These are phyloP conservation scores for Lontra canadensis DNA, from an alignment of 2,113 vertebrate species.

Conservation along the genomic window DNA sequence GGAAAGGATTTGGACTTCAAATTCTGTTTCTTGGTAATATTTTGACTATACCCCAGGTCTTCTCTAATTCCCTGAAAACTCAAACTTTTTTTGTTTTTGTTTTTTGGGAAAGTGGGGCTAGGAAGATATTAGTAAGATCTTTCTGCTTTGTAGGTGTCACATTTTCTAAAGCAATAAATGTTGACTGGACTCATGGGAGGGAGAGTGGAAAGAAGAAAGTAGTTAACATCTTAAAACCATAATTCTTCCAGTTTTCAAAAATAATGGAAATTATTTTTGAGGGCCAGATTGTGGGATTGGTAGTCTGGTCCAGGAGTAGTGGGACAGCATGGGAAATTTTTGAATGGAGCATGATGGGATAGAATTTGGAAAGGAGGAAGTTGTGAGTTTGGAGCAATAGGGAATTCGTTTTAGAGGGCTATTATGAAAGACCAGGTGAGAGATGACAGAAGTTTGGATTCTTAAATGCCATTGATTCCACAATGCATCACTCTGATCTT, in stretches of 20 bases:
- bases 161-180: background rate
- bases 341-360: background rate
- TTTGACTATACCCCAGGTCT: background rate
- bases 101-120: background rate
- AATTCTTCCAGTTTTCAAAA: background rate
- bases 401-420: background rate
- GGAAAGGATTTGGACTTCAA: background rate
- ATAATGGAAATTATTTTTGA: background rate
- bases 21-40: background rate
- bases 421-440: background rate
- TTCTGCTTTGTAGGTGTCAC: background rate
- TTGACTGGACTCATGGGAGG: background rate
- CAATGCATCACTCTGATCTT: background rate
- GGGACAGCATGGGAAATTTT: background rate
- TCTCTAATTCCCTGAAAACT: background rate
- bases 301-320: background rate
- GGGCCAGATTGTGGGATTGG: background rate
- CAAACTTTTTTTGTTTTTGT: background rate
- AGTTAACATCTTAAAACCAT: background rate
- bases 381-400: background rate
- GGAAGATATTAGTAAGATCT: background rate
- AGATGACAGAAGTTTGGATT: conserved; percentile 7
- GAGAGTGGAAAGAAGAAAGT: background rate
- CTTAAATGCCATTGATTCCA: background rate
- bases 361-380: background rate